phyloP scores from a whole-genome alignment of 1,140 invertebrate genomes.

The Drosophila micromelanica region DNA sequence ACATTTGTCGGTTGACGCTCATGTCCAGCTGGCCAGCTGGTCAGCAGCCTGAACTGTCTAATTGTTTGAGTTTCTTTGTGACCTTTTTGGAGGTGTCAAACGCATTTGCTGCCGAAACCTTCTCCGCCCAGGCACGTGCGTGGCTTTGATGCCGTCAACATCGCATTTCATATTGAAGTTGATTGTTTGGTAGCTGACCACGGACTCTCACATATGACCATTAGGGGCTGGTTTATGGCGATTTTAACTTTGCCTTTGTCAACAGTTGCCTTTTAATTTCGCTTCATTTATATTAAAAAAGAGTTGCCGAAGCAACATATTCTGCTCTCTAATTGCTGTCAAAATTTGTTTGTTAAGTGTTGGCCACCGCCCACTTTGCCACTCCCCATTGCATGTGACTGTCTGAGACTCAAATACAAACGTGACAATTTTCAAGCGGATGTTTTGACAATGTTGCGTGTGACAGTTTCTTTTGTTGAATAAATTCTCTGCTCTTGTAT shows the following conservation, averaged over 20 bases:
- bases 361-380: conserved; percentile 54
- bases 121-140: conserved; percentile 68
- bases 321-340: conserved; percentile 66
- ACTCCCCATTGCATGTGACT: conserved; percentile 18
- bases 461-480: background rate
- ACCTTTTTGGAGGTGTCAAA: conserved; percentile 80
- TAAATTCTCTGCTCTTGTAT: conserved; percentile 21
- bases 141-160: conserved; percentile 61
- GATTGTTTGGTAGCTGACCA: conserved; percentile 43
- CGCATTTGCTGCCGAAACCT: conserved; percentile 61
- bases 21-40: conserved; percentile 46
- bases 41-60: conserved; percentile 54
- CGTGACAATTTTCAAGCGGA: conserved; percentile 13
- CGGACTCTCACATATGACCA: conserved; percentile 51
- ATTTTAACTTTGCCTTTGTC: conserved; percentile 60
- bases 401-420: conserved; percentile 14
- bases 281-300: conserved; percentile 76
- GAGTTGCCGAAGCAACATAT: conserved; percentile 24
- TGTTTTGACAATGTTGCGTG: conserved; percentile 16
- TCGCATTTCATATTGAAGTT: conserved; percentile 45
- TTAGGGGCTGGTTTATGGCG: conserved; percentile 29
- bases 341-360: conserved; percentile 73
- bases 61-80: conserved; percentile 60
- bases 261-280: conserved; percentile 81
- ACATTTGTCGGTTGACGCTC: conserved; percentile 42